Base-by-base conservation (phyloP, 1,140 invertebrate genomes). In the Bombus haemorrhoidalis region DNA sequence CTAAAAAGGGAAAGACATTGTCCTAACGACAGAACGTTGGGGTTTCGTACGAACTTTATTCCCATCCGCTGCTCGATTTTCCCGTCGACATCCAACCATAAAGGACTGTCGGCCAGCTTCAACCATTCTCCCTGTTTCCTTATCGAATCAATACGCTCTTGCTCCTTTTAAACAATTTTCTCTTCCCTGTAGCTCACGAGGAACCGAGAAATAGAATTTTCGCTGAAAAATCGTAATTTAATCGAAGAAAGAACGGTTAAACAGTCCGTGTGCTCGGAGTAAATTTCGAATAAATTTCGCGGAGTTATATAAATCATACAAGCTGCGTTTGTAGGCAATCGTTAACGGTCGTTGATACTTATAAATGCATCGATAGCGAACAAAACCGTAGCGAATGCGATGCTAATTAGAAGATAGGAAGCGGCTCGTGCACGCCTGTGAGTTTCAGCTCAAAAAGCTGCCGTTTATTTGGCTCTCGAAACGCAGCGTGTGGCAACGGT, bases 331-430 rank as follows among this genome's bases (percentile, higher is more conserved):
- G 47, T 81, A 47, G 74, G 78, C 71, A 80, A 83, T 83, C 75
- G 88, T 71, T 79, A 69, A 75, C 87, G 85, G 85, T 66, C 73
- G 80, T 77, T 81, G 69, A 89, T 89, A 89, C 86, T 89, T 89
- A 89, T 62, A 78, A 89, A 89, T 89, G 88, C 88, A 87, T 89
- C 88, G 88, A 89, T 89, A 89, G 83, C 79, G 79, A 89, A 76
- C 68, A 22, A 57, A 81, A 18, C 15, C 18, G 47, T 80, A 66
- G 62, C 75, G 72, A 86, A 71, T 41, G 62, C 86, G 78, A 83
- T 85, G 87, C 86, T 89, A 89, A 89, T 89, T 89, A 83, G 85
- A 83, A 79, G 75, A 86, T 68, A 73, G 87, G 66, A 41, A 64
- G 75, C 71, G 69, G 80, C 53, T 69, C 81, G 73, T n/a, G 75